phyloP scores from a whole-genome alignment of 2,888 invertebrate genomes.

The Drosophila emarginata region DNA sequence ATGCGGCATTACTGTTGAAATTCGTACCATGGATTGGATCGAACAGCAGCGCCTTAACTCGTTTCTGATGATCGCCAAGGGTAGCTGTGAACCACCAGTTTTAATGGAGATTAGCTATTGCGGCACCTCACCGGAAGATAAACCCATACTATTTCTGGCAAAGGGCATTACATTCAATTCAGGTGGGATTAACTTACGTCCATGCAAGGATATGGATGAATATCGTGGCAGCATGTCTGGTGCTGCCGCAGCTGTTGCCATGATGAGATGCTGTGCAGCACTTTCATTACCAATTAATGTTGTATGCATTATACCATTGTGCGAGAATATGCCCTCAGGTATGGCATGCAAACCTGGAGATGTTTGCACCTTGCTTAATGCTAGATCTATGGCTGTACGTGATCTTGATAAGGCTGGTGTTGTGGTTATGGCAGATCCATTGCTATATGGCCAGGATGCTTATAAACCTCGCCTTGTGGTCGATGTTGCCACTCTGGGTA shows the following conservation, averaged over 20 bases:
- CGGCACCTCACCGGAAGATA: constrained; percentile 81
- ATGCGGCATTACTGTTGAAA: constrained; percentile 83
- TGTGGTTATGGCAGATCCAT: constrained; percentile 90
- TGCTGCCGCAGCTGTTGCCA: constrained; percentile 85
- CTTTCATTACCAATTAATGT: constrained; percentile 84
- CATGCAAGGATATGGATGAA: constrained; percentile 58
- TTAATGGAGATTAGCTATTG: constrained; percentile 85
- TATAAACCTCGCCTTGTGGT: constrained; percentile 84
- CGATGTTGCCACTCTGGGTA: constrained; percentile 84
- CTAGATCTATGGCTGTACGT: constrained; percentile 82
- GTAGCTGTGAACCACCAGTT: constrained; percentile 84
- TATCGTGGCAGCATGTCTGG: constrained; percentile 85
- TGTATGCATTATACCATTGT: constrained; percentile 81
- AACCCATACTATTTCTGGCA: constrained; percentile 84
- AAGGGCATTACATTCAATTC: constrained; percentile 85
- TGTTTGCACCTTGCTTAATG: constrained; percentile 83
- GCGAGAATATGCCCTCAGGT: constrained; percentile 84
- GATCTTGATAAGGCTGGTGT: constrained; percentile 90
- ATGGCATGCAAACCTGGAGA: constrained; percentile 84
- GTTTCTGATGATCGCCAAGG: constrained; percentile 81
- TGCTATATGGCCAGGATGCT: constrained; percentile 88
- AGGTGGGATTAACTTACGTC: constrained; percentile 78
- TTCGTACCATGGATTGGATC: constrained; percentile 85
- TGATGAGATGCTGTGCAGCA: constrained; percentile 84
- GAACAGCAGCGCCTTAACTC: constrained; percentile 84